Conservation (phyloP, 1,140 invertebrate species). For the Pogonus chalceus region DNA sequence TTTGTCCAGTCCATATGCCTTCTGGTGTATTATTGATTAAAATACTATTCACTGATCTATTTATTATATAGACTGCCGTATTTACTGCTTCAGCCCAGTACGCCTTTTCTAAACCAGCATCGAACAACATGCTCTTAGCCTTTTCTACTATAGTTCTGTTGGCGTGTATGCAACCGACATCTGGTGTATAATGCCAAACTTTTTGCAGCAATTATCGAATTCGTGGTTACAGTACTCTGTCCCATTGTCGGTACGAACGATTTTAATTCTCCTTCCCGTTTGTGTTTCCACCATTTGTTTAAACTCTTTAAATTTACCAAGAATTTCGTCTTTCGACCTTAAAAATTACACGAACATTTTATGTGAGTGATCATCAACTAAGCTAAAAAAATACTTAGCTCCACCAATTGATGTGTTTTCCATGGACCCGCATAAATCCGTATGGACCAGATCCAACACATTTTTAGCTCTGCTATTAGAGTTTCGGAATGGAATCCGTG, state of each 20-base stretch:
- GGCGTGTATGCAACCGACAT: constrained; percentile 29
- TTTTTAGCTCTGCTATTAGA: constrained; percentile 13
- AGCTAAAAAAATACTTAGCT: too few species aligned
- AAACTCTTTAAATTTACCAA: constrained; percentile 21
- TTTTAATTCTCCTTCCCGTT: constrained; percentile 3
- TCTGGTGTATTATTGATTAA: constrained; percentile 16
- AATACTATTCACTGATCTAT: constrained; percentile 17
- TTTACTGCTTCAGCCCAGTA: constrained; percentile 35
- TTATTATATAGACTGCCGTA: constrained; percentile 27
- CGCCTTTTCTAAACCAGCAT: constrained; percentile 20
- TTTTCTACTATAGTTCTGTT: constrained; percentile 31
- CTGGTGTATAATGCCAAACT: constrained; percentile 15
- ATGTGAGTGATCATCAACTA: too few species aligned
- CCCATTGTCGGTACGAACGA: constrained; percentile 5
- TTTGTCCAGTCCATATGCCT: constrained; percentile 18
- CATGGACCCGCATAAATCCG: constrained; percentile 27
- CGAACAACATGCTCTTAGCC: constrained; percentile 28
- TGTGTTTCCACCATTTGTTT: constrained; percentile 1
- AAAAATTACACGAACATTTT: too few species aligned
- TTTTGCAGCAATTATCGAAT: background rate
- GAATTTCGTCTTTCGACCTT: too few species aligned
- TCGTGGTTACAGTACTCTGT: constrained; percentile 9
- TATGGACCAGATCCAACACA: constrained; percentile 28
- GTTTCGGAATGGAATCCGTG: background rate
- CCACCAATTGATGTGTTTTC: too few species aligned